Percentiles rank a stretch among this genome's conserved stretches.
These are phyloP conservation scores for Laticauda laticaudata DNA, from an alignment of 2,113 vertebrate genomes.

Conservation along the genomic window DNA sequence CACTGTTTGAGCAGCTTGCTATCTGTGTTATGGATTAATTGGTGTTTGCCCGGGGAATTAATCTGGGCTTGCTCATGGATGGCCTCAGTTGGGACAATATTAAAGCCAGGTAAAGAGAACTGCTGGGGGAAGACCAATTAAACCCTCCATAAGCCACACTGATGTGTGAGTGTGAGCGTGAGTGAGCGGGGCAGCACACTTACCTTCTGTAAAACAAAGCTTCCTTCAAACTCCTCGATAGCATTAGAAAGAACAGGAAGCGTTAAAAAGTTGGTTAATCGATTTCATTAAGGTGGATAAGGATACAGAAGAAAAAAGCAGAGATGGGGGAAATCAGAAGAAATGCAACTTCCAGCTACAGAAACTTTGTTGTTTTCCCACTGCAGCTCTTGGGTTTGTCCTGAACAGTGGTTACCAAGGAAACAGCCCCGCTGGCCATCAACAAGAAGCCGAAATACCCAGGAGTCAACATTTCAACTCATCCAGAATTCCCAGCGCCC, in stretches of 20 bases:
- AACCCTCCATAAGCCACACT: no score
- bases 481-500: neutral
- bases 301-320: neutral
- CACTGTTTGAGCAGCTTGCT: no score
- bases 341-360: neutral
- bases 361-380: neutral
- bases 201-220: constrained; percentile 89
- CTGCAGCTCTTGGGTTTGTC: neutral
- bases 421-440: neutral
- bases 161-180: no score
- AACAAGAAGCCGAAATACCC: neutral
- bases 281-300: constrained; percentile 42
- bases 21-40: no score
- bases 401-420: neutral
- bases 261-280: constrained; percentile 57
- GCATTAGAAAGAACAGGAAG: constrained; percentile 70
- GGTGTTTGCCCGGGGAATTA: no score
- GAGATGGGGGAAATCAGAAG: neutral
- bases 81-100: no score
- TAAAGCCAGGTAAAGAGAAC: no score
- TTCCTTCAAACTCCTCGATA: constrained; percentile 80
- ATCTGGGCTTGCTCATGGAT: no score
- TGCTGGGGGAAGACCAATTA: no score
- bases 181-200: no score
- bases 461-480: neutral